Percentiles rank a stretch among this genome's conserved stretches.
Conservation (phyloP, 2,797 vertebrate species). For the Somateria mollissima region DNA sequence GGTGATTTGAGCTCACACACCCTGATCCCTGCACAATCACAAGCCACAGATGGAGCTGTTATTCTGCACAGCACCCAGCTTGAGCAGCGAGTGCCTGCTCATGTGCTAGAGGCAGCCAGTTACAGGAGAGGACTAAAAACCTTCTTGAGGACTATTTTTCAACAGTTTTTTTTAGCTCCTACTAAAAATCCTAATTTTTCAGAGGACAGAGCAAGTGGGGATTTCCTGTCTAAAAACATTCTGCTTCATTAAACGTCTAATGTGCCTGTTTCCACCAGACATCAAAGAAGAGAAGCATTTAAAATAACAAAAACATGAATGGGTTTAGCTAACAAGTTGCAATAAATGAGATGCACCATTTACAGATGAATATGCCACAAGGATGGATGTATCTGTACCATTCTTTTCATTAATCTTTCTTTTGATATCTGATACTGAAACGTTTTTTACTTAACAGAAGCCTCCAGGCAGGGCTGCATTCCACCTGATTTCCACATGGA, state of each 20-base stretch:
- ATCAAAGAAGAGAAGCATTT: conserved; percentile 12
- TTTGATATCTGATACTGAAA: not conserved
- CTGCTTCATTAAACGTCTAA: conserved; percentile 20
- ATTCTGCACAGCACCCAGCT: not conserved
- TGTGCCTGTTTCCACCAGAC: not conserved
- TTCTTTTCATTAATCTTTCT: not conserved
- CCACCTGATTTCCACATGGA: not conserved
- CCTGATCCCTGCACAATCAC: not conserved
- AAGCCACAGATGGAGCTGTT: conserved; percentile 11
- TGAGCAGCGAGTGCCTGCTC: not conserved
- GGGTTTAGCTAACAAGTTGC: not conserved
- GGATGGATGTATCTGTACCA: not conserved
- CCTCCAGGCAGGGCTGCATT: not conserved
- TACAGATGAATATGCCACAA: not conserved
- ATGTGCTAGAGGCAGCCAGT: not conserved
- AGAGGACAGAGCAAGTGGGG: not conserved
- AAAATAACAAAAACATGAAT: not conserved
- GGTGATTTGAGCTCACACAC: not conserved
- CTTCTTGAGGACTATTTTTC: conserved; percentile 2
- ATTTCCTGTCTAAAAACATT: not conserved
- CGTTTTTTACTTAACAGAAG: not conserved
- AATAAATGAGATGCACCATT: not conserved
- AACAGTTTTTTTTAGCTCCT: not conserved
- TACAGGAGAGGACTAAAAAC: conserved; percentile 1
- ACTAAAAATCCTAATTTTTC: conserved; percentile 10